Base-by-base conservation (phyloP, 1,140 invertebrate genomes). In the Triops longicaudatus region DNA sequence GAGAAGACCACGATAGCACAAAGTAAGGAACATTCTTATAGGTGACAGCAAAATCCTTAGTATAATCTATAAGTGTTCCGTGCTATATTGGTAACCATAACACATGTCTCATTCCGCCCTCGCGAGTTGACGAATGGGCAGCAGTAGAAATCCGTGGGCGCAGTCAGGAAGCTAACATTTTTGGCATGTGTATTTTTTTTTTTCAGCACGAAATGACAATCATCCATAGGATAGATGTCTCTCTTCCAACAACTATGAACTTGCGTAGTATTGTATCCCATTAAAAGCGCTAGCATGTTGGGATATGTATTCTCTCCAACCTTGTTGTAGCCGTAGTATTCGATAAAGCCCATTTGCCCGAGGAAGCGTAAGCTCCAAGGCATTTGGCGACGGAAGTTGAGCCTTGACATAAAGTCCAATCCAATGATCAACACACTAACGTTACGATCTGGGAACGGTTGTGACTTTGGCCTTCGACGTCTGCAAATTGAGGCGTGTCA, bases 311-410 rank as follows among this genome's bases (percentile, higher is more conserved):
- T 44, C 10, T 44, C 43, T 17, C 10, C 43, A 1, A 44, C 17
- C 43, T 44, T 44, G 1, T 44, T 44, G 17, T 44, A 44, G 1
- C 43, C 43, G 10, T 11, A 44, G 1, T 44, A 44, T 17, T 44
- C 1, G 17, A 17, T 44, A 17, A 44, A 44, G 17, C 43, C 43
- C 10, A 44, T 11, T 11, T 1, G 43, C 17, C 17, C 43, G 10
- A 89, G 81, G 76, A 84, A 87, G 3, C 81, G 43, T 17, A 84
- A 80, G 0, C 88, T 88, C 71, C 81, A 80, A 2, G 85, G 85
- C 83, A 90, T 84, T 78, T 88, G 87, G 3, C 89, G 83, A 11
- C 85, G 82, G 76, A 88, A 86, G 81, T 89, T 89, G 26, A 88
- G 81, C 26, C 87, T 82, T 3, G 89, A 90, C 37, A 89, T 84